Percentiles rank a stretch among this genome's conserved stretches.
phyloP scores from a whole-genome alignment of 2,888 invertebrate species.

The Resseliella maxima region DNA sequence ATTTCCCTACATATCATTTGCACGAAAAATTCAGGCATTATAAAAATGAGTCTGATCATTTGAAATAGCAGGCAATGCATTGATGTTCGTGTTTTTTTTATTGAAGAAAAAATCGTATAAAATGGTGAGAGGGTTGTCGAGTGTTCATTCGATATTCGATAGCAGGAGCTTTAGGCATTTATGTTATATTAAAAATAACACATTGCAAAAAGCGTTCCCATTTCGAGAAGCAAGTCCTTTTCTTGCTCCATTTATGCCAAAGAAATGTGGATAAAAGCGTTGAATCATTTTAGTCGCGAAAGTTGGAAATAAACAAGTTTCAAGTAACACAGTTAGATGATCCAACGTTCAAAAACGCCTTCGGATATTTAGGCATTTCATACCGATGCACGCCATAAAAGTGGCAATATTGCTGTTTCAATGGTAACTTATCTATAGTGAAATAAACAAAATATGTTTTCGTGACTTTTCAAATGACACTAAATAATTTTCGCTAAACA shows the following conservation, averaged over 20 bases:
- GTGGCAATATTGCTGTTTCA: neutral
- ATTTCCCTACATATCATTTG: neutral
- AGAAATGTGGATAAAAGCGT: neutral
- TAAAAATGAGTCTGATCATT: neutral
- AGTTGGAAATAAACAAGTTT: conserved; percentile 10
- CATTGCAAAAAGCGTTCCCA: neutral
- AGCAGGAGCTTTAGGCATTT: neutral
- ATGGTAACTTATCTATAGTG: neutral
- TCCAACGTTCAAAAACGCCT: neutral
- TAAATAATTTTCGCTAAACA: neutral
- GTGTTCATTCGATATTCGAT: neutral
- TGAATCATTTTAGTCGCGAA: neutral
- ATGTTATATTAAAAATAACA: neutral
- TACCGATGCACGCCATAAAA: neutral
- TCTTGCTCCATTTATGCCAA: neutral
- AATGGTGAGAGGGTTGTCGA: neutral
- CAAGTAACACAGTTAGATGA: neutral
- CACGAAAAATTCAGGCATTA: neutral
- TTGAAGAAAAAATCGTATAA: neutral
- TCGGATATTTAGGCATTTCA: neutral
- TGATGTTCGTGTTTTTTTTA: neutral
- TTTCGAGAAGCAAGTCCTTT: neutral
- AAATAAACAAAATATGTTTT: conserved; percentile 47
- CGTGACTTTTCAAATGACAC: conserved; percentile 30
- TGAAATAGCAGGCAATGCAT: neutral